phyloP scores from a whole-genome alignment of 2,797 vertebrate genomes.

The Chelon auratus region DNA sequence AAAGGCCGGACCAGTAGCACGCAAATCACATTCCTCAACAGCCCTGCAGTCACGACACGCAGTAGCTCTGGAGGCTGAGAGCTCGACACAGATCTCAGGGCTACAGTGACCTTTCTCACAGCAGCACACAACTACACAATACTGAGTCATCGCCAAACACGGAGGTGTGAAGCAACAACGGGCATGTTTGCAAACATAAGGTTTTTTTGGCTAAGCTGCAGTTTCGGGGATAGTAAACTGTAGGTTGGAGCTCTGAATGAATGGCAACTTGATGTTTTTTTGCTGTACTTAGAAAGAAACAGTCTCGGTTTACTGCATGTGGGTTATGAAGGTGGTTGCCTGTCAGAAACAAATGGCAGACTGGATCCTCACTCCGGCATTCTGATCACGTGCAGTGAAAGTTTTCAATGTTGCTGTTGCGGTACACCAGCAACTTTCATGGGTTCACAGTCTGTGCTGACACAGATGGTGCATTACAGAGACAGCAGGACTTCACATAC shows the following conservation, averaged over 20 bases:
- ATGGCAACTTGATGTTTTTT: slow-evolving; percentile 9
- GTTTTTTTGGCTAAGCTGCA: not conserved
- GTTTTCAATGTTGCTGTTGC: slow-evolving; percentile 20
- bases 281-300: slow-evolving; percentile 42
- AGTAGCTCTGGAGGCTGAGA: slow-evolving; percentile 31
- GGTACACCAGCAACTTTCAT: slow-evolving; percentile 12
- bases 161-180: slow-evolving; percentile 27
- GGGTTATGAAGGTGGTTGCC: slow-evolving; percentile 1
- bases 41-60: slow-evolving; percentile 76
- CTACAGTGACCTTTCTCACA: slow-evolving; percentile 57
- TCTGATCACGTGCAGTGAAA: slow-evolving; percentile 18
- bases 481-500: slow-evolving; percentile 42
- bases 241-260: not conserved
- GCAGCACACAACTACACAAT: slow-evolving; percentile 39
- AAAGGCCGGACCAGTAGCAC: slow-evolving; percentile 59
- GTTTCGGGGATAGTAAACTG: slow-evolving; percentile 1
- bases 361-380: not conserved
- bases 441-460: slow-evolving; percentile 47
- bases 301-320: slow-evolving; percentile 25
- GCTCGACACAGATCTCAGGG: slow-evolving; percentile 39
- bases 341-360: not conserved
- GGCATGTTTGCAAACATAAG: slow-evolving; percentile 51
- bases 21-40: slow-evolving; percentile 75
- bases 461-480: slow-evolving; percentile 54
- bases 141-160: slow-evolving; percentile 42